Percentiles rank a stretch among this genome's conserved stretches.
These are phyloP conservation scores for Todiramphus saurophagus DNA, from an alignment of 2,113 vertebrate genomes.

Conservation along the genomic window DNA sequence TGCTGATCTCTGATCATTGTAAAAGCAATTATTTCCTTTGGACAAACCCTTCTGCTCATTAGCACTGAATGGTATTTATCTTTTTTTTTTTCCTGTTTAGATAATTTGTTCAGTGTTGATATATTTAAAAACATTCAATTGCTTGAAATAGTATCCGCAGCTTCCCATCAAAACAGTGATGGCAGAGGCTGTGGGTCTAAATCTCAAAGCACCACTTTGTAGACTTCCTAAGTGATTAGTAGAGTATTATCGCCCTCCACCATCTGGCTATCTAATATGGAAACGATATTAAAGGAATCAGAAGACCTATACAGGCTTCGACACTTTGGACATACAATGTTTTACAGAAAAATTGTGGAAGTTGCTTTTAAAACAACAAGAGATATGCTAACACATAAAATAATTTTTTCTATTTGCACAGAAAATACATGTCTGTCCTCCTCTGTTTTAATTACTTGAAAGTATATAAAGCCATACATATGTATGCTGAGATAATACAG, in stretches of 20 bases:
- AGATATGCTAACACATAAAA: background rate
- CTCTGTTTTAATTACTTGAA: background rate
- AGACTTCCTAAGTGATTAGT: conserved; percentile 76
- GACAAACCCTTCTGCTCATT: conserved; percentile 23
- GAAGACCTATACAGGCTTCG: conserved; percentile 9
- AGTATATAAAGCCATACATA: background rate
- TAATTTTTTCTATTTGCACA: background rate
- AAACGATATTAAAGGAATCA: conserved; percentile 66
- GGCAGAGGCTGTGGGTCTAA: conserved; percentile 55
- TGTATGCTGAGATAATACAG: background rate
- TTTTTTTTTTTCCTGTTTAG: conserved; percentile 53
- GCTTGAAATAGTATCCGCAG: background rate
- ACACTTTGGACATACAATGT: background rate
- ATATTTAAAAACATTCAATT: conserved; percentile 24
- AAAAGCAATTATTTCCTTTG: conserved; percentile 19
- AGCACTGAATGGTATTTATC: conserved; percentile 43
- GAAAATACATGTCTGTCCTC: rapidly evolving
- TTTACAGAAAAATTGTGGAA: background rate
- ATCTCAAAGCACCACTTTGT: conserved; percentile 58
- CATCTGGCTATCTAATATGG: conserved; percentile 74
- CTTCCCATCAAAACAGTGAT: conserved; percentile 36
- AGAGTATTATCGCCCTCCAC: conserved; percentile 71
- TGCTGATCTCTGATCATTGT: background rate
- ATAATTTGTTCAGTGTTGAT: conserved; percentile 27
- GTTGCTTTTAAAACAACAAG: background rate